A percentile compares a stretch with the other conserved stretches of the same genome.
Evolutionary conservation across 2,888 invertebrate species (phyloP).

Genomic region (Phorcus lineatus): DNA sequence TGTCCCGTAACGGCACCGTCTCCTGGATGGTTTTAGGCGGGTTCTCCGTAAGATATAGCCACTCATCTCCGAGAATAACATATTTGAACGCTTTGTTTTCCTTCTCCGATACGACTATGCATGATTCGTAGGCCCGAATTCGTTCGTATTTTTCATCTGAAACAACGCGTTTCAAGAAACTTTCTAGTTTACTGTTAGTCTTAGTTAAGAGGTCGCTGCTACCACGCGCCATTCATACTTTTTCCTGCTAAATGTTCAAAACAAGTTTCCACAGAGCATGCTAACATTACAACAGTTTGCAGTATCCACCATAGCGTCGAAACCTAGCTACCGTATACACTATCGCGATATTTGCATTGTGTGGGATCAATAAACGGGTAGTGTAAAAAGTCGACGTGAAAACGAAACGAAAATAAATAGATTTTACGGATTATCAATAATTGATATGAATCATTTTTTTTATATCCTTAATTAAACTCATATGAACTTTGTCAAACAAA

Average conservation of each 20-base stretch:
- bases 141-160: slow-evolving; percentile 70
- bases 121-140: slow-evolving; percentile 72
- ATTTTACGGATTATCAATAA: too few species aligned
- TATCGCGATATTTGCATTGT: not conserved
- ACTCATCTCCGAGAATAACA: slow-evolving; percentile 71
- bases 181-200: slow-evolving; percentile 73
- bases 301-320: not conserved
- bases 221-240: slow-evolving; percentile 61
- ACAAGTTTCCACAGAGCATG: not conserved
- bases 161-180: slow-evolving; percentile 70
- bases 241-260: not conserved
- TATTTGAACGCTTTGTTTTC: slow-evolving; percentile 74
- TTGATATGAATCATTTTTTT: too few species aligned
- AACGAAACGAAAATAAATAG: too few species aligned
- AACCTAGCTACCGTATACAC: slow-evolving; percentile 8
- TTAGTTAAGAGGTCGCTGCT: slow-evolving; percentile 60
- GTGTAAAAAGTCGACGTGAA: too few species aligned
- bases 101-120: slow-evolving; percentile 72
- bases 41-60: slow-evolving; percentile 73
- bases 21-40: slow-evolving; percentile 70
- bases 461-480: too few species aligned
- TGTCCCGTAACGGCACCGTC: slow-evolving; percentile 66
- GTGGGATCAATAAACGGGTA: not conserved
- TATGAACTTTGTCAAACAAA: too few species aligned
- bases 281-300: not conserved